phyloP scores from a whole-genome alignment of 2,888 invertebrate species.

The Tortrix viridana region DNA sequence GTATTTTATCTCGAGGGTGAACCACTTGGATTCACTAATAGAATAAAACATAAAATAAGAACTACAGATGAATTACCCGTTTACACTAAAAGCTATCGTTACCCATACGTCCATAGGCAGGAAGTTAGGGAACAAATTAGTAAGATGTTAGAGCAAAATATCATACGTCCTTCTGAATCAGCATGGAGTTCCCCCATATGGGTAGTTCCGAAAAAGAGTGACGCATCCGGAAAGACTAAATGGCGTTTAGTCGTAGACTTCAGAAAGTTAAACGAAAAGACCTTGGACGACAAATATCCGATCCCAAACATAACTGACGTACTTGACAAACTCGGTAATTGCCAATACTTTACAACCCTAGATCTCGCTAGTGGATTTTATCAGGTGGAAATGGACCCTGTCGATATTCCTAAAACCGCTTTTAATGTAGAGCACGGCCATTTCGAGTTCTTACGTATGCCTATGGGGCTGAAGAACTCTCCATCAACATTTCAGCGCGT shows the following conservation, averaged over 20 bases:
- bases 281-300: conserved; percentile 3
- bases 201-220: too few species aligned
- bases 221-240: neutral
- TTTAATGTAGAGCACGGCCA: neutral
- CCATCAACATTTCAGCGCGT: conserved; percentile 2
- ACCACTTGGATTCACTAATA: conserved; percentile 30
- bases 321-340: neutral
- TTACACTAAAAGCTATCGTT: conserved; percentile 38
- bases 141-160: conserved; percentile 20
- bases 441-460: neutral
- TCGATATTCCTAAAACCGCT: neutral
- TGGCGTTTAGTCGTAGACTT: conserved; percentile 3
- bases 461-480: neutral
- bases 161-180: neutral
- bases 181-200: too few species aligned
- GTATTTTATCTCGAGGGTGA: conserved; percentile 30
- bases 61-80: conserved; percentile 33
- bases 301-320: conserved; percentile 4
- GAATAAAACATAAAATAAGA: conserved; percentile 49
- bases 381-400: conserved; percentile 3
- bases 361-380: neutral
- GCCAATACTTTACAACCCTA: neutral
- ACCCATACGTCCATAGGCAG: conserved; percentile 33
- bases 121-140: conserved; percentile 36
- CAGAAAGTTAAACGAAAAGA: conserved; percentile 10